Base-by-base conservation (phyloP, 2,797 vertebrate species). In the Kryptolebias ocellatus region DNA sequence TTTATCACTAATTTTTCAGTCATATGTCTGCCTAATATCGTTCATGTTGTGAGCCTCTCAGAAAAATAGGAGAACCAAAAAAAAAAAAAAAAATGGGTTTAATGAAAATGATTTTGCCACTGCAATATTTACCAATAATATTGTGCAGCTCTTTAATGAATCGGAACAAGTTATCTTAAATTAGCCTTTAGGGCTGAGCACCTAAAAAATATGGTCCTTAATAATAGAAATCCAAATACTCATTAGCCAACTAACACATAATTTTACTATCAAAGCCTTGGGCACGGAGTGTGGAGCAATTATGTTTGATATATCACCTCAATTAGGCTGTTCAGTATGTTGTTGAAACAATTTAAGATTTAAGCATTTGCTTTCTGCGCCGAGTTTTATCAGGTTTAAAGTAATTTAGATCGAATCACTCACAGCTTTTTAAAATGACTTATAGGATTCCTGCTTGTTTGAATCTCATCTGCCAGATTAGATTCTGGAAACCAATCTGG, bases 281-380 rank as follows among this genome's bases (percentile, higher is more conserved):
- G 84, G 85, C 73, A 50, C 50, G 12, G 61, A 78, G 62, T 76
- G 84, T 3, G 39, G 46, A 55, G 82, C 84, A 83, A 86, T 90
- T 88, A 81, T 60, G 61, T 87, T 78, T 89, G 86, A 88, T 86
- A 72, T 77, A 89, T 89, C 71, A 72, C 81, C 82, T 87, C 84
- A 89, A 86, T 89, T 90, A 89, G 56, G 62, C 58, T 64, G 69
- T 79, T 89, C 81, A 87, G 83, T 86, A 90, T 81, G 85, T 87
- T 82, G 74, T 85, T 88, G 86, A 86, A 88, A 89, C 82, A 82
- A 84, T 86, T 87, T 81, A 59, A 81, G 86, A 82, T 83, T 86
- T 80, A 76, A 85, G 81, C 81, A 54, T 78, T 85, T 74, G 79
- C 78, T 77, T 81, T 80, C 78, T 74, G 71, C 76, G 76, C 72